A percentile compares a stretch with the other conserved stretches of the same genome.
Evolutionary conservation across 2,888 invertebrate genomes (phyloP).

Genomic region (Cheilosia vulpina): DNA sequence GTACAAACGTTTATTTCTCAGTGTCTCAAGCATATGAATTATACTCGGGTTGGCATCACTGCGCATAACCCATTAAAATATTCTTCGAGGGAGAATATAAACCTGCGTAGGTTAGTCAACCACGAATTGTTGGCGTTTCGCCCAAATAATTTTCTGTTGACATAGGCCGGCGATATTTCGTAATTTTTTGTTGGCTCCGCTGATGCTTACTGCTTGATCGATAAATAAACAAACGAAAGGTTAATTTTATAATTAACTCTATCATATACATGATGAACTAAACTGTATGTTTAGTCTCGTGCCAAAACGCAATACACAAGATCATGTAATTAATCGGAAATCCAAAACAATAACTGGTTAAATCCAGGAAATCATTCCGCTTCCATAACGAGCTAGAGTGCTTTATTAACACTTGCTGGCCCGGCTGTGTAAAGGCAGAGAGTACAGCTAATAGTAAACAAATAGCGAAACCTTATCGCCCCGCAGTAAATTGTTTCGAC

Average conservation of each 20-base stretch:
- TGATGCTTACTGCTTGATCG: constrained; percentile 11
- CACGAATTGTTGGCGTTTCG: constrained; percentile 39
- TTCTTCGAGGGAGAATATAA: constrained; percentile 7
- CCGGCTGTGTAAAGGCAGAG: constrained; percentile 7
- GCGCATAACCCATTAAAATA: constrained; percentile 23
- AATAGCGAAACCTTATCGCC: constrained; percentile 46
- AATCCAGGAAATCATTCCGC: constrained; percentile 32
- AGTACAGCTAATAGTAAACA: constrained; percentile 44
- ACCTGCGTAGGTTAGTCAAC: constrained; percentile 57
- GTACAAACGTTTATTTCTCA: no score
- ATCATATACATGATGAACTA: not conserved
- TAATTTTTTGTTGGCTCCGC: constrained; percentile 23
- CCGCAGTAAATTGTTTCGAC: not conserved
- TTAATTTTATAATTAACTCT: not conserved
- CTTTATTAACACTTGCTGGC: not conserved
- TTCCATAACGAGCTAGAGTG: not conserved
- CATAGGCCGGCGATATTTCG: constrained; percentile 63
- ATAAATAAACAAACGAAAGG: constrained; percentile 12
- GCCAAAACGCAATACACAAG: constrained; percentile 20
- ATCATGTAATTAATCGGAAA: constrained; percentile 26
- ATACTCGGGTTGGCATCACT: no score
- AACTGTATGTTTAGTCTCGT: constrained; percentile 10
- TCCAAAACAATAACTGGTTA: constrained; percentile 49
- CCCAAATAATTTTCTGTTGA: constrained; percentile 64
- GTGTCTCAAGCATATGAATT: no score